Evolutionary conservation across 64 coral and sea anemone species (phyloP).

Genomic region (Actinia equina): DNA sequence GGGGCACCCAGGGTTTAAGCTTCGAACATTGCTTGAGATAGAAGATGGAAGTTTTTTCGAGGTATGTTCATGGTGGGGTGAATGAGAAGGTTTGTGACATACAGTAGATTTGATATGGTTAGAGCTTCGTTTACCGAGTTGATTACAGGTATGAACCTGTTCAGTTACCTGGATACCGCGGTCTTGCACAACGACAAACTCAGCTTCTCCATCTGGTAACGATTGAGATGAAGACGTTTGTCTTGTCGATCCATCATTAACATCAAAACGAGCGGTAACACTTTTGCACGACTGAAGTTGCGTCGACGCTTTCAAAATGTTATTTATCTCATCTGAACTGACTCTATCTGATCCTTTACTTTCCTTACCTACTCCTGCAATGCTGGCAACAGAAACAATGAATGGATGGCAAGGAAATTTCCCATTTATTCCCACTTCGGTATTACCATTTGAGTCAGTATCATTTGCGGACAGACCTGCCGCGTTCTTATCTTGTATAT

Average conservation of each 20-base stretch:
- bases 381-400: neutral
- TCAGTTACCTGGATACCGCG: neutral
- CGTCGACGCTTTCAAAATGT: neutral
- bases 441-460: neutral
- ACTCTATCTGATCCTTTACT: neutral
- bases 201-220: no score
- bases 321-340: neutral
- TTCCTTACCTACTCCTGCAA: neutral
- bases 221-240: neutral
- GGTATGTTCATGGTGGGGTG: neutral
- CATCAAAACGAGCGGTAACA: neutral
- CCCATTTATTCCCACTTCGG: neutral
- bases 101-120: neutral
- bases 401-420: neutral
- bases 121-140: neutral
- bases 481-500: neutral
- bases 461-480: neutral
- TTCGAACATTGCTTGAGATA: neutral
- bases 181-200: constrained; percentile 9
- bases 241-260: neutral
- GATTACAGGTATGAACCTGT: neutral
- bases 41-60: neutral
- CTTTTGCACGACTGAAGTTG: neutral
- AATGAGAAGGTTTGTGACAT: neutral
- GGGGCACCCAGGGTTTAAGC: no score